phyloP scores from a whole-genome alignment of 2,888 invertebrate genomes.

The Steinernema scapterisci region DNA sequence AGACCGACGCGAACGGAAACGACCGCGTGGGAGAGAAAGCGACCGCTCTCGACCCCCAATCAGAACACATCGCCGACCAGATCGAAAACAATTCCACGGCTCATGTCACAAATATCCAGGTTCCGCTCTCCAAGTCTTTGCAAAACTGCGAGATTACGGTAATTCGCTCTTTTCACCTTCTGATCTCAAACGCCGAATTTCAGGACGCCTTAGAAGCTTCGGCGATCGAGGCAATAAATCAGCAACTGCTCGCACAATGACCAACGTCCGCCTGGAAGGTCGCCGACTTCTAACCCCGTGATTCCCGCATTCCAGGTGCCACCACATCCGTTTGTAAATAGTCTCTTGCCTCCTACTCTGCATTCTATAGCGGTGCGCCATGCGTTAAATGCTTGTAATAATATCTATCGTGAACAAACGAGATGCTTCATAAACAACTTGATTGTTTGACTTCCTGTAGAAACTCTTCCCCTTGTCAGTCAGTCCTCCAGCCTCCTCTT shows the following conservation, averaged over 20 bases:
- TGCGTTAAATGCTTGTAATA: neutral
- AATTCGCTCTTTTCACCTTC: neutral
- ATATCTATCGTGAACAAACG: constrained; percentile 7
- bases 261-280: neutral
- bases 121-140: constrained; percentile 38
- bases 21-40: constrained; percentile 71
- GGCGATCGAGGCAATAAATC: constrained; percentile 1
- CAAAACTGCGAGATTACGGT: constrained; percentile 36
- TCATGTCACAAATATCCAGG: constrained; percentile 36
- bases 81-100: constrained; percentile 14
- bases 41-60: constrained; percentile 69
- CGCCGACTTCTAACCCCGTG: neutral
- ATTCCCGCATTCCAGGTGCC: constrained; percentile 16
- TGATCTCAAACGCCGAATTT: neutral
- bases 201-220: constrained; percentile 18
- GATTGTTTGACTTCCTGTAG: neutral
- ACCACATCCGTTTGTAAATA: neutral
- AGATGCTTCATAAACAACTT: neutral
- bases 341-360: neutral
- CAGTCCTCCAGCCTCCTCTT: neutral
- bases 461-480: neutral
- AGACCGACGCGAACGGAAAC: constrained; percentile 37
- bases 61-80: neutral
- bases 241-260: constrained; percentile 4
- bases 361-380: constrained; percentile 6